phyloP scores from a whole-genome alignment of 2,797 vertebrate genomes.

The Lutjanus campechanus region DNA sequence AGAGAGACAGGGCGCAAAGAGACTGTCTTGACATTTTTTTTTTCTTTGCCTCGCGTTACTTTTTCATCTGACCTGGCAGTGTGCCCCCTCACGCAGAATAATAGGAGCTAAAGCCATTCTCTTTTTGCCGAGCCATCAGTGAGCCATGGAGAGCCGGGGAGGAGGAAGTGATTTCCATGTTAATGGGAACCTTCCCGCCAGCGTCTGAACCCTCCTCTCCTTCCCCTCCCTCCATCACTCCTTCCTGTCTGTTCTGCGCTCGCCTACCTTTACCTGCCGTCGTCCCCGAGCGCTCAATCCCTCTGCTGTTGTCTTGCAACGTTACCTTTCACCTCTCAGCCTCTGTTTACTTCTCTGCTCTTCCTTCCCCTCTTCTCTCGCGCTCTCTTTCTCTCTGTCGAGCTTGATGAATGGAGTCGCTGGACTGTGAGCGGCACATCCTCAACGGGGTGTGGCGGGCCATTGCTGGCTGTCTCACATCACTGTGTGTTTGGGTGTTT shows the following conservation, averaged over 20 bases:
- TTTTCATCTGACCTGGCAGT: conserved; percentile 83
- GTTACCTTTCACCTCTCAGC: conserved; percentile 74
- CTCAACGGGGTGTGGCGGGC: conserved; percentile 72
- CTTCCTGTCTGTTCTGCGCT: conserved; percentile 50
- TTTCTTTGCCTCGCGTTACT: conserved; percentile 67
- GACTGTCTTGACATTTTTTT: conserved; percentile 59
- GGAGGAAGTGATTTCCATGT: conserved; percentile 86
- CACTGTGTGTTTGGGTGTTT: conserved; percentile 42
- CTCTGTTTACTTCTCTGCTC: conserved; percentile 71
- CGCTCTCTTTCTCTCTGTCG: conserved; percentile 65
- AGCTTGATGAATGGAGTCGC: conserved; percentile 84
- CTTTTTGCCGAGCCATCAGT: conserved; percentile 81
- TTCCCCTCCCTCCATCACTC: conserved; percentile 34
- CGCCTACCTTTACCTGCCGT: conserved; percentile 58
- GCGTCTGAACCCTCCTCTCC: conserved; percentile 60
- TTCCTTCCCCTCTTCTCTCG: conserved; percentile 27
- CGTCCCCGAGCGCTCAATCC: conserved; percentile 47
- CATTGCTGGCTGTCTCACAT: conserved; percentile 61
- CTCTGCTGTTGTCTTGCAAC: conserved; percentile 55
- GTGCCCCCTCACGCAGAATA: conserved; percentile 84
- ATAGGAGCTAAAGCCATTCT: conserved; percentile 84
- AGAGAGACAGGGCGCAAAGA: conserved; percentile 52
- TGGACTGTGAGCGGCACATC: conserved; percentile 80
- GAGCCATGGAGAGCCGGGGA: conserved; percentile 70
- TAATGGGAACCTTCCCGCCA: conserved; percentile 83